phyloP scores from a whole-genome alignment of 2,797 vertebrate species.

The Antrozous pallidus region DNA sequence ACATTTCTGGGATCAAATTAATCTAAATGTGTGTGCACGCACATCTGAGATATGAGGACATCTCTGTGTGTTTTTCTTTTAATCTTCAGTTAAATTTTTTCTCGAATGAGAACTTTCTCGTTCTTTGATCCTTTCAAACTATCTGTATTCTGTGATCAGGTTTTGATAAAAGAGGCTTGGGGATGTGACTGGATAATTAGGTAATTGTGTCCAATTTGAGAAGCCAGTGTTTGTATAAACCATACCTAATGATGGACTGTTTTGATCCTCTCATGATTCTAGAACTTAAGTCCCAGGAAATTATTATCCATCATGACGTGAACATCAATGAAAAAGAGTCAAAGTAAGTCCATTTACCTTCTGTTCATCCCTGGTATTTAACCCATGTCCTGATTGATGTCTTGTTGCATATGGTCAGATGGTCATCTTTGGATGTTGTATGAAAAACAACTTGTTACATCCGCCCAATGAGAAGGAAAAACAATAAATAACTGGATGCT shows the following conservation, averaged over 20 bases:
- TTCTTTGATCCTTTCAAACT: not conserved
- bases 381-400: not conserved
- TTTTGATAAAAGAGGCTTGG: constrained; percentile 29
- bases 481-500: not conserved
- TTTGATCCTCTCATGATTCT: constrained; percentile 27
- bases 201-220: constrained; percentile 7
- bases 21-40: not conserved
- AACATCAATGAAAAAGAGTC: constrained; percentile 38
- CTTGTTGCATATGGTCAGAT: not conserved
- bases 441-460: not conserved
- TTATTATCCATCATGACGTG: constrained; percentile 68
- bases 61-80: not conserved
- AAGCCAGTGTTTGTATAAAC: not conserved
- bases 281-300: constrained; percentile 74
- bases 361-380: not conserved
- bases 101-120: not conserved
- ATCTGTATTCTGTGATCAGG: not conserved
- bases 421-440: not conserved
- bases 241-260: not conserved
- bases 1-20: not conserved
- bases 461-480: not conserved
- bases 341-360: constrained; percentile 75
- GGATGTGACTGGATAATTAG: not conserved
- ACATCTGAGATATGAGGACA: not conserved
- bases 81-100: constrained; percentile 13